Percentiles rank a stretch among this genome's conserved stretches.
phyloP scores from a whole-genome alignment of 1,140 invertebrate genomes.

The Periplaneta americana region DNA sequence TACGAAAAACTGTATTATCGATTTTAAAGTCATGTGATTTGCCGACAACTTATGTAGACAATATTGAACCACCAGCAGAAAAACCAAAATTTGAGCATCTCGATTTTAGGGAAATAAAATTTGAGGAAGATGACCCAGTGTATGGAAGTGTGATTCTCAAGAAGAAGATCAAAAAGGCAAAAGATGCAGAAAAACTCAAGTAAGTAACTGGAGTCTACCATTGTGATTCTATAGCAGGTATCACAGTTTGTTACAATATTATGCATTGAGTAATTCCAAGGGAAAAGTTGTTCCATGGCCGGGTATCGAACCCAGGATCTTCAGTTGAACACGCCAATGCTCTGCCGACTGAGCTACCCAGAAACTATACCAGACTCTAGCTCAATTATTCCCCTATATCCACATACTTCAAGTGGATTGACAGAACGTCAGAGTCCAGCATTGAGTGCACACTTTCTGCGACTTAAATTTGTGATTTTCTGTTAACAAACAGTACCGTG shows the following conservation, averaged over 20 bases:
- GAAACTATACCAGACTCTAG: too few species aligned
- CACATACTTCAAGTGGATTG: too few species aligned
- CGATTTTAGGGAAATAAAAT: slow-evolving; percentile 8
- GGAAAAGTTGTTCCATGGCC: too few species aligned
- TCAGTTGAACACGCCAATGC: background rate
- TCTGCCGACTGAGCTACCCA: too few species aligned
- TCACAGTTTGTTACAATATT: background rate
- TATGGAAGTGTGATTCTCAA: slow-evolving; percentile 45
- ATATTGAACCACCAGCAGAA: slow-evolving; percentile 37
- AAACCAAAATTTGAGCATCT: background rate
- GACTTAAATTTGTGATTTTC: too few species aligned
- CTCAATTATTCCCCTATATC: too few species aligned
- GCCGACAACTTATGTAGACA: slow-evolving; percentile 77
- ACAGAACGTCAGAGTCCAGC: too few species aligned
- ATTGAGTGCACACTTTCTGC: too few species aligned
- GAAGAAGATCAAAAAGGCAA: slow-evolving; percentile 42
- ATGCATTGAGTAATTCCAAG: background rate
- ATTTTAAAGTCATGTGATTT: slow-evolving; percentile 77
- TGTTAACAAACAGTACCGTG: too few species aligned
- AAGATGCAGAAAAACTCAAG: slow-evolving; percentile 42
- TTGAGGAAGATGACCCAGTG: slow-evolving; percentile 46
- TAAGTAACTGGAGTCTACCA: too few species aligned
- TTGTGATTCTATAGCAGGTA: too few species aligned
- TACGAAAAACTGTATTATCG: slow-evolving; percentile 66
- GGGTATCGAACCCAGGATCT: background rate